Base-by-base conservation (phyloP, 2,113 vertebrate genomes). In the Xenopus borealis region DNA sequence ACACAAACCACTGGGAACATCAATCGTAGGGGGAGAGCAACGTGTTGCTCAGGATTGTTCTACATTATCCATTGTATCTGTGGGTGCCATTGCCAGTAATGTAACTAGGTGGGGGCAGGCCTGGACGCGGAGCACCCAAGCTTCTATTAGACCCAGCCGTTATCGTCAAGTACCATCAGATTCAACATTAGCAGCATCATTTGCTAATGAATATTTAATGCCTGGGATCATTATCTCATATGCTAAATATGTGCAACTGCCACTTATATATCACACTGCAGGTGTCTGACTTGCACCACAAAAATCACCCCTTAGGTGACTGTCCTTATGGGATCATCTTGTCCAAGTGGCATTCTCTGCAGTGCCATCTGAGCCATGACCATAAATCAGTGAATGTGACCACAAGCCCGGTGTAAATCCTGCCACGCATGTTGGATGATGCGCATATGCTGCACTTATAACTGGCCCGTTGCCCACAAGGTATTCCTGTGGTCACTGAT, bases 371-470 rank as follows among this genome's bases (percentile, higher is more conserved):
- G 63, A 45, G 63, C 63, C 63, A 46, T 10, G 40, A 11, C 13
- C 45, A 45, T 19, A 66, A 16, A 40, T 33, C 63, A 66, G 45
- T 66, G 63, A 12, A 19, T 17, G 6, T 40, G 17, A 66, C 63
- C 63, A 66, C 63, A 66, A 66, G 45, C 6, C 40, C 47, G 19
- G 40, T 66, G 63, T 66, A 66, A 66, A 66, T 66, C 40, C 63
- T 40, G 63, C 63, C 63, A 66, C 63, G 18, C 40, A 19, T 19
- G 40, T 66, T 46, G 10, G 40, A 18, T 45, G 2, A 19, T 45
- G 47, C 44, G 20, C 63, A 66, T 14, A 66, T 66, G 63, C 33
- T 45, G 63, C 44, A 7, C 16, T 4, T 2, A 46, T 33, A 45
- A 16, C 18, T 10, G 40, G 62, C n/a, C 33, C 44, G 19, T 66